phyloP scores from a whole-genome alignment of 2,888 invertebrate genomes.

The Heliconius erato region DNA sequence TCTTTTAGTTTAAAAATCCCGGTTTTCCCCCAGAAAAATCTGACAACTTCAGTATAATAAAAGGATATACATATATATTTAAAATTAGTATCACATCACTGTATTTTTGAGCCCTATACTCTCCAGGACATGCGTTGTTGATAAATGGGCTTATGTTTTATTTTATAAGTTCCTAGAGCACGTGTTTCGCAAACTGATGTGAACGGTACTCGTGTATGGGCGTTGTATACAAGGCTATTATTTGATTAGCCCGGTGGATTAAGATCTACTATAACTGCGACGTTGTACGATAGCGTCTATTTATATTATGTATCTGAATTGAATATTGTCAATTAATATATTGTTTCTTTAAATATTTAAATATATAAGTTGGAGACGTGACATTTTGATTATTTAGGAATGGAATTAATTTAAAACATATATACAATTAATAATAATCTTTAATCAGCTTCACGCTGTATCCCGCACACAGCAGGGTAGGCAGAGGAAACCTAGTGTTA shows the following conservation, averaged over 20 bases:
- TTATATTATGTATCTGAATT: background rate
- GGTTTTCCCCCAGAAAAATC: too few relatives aligned
- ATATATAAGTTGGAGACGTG: background rate
- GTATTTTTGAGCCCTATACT: background rate
- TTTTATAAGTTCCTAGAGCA: slow-evolving; percentile 54
- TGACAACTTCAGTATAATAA: too few relatives aligned
- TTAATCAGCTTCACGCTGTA: too few relatives aligned
- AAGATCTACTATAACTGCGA: slow-evolving; percentile 47
- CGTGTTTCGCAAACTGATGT: slow-evolving; percentile 66
- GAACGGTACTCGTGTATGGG: slow-evolving; percentile 39
- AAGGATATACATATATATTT: too few relatives aligned
- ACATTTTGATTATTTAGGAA: background rate
- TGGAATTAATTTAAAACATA: background rate
- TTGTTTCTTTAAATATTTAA: background rate
- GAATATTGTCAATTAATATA: background rate
- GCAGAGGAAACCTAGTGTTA: too few relatives aligned
- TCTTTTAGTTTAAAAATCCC: too few relatives aligned
- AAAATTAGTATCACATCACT: background rate
- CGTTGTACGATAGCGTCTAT: slow-evolving; percentile 22
- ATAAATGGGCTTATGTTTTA: slow-evolving; percentile 36
- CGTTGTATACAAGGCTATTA: slow-evolving; percentile 49
- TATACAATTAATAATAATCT: background rate
- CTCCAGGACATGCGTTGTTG: slow-evolving; percentile 10
- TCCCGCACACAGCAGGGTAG: too few relatives aligned
- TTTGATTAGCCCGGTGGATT: slow-evolving; percentile 54